A percentile compares a stretch with the other conserved stretches of the same genome.
phyloP scores from a whole-genome alignment of 2,797 vertebrate species.

The Argyrosomus regius region DNA sequence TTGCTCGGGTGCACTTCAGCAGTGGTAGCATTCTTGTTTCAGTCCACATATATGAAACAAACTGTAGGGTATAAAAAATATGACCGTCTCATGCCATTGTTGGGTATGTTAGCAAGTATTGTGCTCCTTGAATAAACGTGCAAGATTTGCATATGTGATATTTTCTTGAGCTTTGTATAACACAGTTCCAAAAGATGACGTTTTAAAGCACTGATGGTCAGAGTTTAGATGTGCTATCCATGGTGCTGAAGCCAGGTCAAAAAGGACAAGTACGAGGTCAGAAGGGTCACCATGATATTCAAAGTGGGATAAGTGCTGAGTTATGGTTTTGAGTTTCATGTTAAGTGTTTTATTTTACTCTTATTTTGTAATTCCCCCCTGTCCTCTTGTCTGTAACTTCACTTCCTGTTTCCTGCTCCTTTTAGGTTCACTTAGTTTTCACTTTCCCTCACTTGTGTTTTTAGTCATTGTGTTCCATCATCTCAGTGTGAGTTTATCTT shows the following conservation, averaged over 20 bases:
- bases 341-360: no score
- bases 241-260: slow-evolving; percentile 75
- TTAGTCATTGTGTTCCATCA: no score
- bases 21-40: slow-evolving; percentile 3
- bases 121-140: background rate
- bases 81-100: background rate
- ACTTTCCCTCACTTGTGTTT: no score
- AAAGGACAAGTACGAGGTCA: slow-evolving; percentile 27
- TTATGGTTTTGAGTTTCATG: no score
- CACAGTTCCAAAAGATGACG: no score
- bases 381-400: no score
- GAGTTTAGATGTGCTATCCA: slow-evolving; percentile 73
- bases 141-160: background rate
- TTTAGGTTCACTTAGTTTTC: no score
- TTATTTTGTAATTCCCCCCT: no score
- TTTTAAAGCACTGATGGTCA: slow-evolving; percentile 15
- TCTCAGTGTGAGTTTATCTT: no score
- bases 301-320: background rate
- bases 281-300: background rate
- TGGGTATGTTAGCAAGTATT: background rate
- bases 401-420: no score
- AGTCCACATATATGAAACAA: background rate
- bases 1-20: slow-evolving; percentile 25
- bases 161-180: background rate
- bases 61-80: background rate